A percentile compares a stretch with the other conserved stretches of the same genome.
Conservation (phyloP, 2,113 vertebrate genomes). For the Ondatra zibethicus region DNA sequence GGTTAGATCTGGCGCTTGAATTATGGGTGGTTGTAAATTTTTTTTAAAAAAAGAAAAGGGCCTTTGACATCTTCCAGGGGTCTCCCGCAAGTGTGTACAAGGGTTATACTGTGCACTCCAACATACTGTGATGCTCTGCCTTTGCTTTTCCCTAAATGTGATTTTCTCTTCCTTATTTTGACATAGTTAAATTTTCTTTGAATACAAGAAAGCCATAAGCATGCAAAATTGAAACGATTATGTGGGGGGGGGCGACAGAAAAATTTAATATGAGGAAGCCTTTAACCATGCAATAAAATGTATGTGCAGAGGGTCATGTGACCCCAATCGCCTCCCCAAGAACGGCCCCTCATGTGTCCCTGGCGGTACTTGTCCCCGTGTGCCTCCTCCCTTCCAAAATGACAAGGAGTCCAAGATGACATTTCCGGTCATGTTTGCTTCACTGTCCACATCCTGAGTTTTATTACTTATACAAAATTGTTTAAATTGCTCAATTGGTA, state of each 20-base stretch:
- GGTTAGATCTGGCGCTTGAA: neutral
- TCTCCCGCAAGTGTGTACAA: neutral
- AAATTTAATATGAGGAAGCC: neutral
- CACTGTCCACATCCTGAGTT: neutral
- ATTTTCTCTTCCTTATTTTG: slow-evolving; percentile 6
- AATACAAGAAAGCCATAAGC: neutral
- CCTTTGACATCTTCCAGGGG: neutral
- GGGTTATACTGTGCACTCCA: neutral
- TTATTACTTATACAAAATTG: neutral
- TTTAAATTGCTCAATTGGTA: neutral
- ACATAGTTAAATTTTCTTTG: neutral
- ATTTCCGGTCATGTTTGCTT: neutral
- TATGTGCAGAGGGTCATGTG: neutral
- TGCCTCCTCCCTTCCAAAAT: neutral
- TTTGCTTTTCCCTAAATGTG: neutral
- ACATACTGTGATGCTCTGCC: neutral
- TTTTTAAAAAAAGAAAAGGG: neutral
- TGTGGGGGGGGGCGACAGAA: neutral
- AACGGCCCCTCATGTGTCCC: neutral
- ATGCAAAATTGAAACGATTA: neutral
- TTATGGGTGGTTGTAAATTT: no score
- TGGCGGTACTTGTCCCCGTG: no score
- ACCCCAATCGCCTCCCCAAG: neutral
- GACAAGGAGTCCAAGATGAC: neutral
- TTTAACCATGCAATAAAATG: neutral